phyloP scores from a whole-genome alignment of 2,797 vertebrate species.

The Muscicapa striata region DNA sequence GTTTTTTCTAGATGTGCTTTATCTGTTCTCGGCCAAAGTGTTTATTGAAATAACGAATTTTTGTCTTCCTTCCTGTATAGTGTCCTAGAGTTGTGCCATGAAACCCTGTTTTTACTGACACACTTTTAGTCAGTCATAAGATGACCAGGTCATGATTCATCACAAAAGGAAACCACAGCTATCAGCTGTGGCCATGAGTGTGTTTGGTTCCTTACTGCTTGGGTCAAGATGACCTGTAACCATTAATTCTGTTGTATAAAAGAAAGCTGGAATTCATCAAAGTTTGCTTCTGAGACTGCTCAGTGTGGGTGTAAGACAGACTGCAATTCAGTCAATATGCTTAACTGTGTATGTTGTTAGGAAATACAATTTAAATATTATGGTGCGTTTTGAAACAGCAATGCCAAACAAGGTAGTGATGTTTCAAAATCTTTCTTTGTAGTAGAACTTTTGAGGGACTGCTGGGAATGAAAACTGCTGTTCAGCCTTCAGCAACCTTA shows the following conservation, averaged over 20 bases:
- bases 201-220: not conserved
- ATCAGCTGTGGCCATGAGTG: accelerated
- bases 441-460: not conserved
- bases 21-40: not conserved
- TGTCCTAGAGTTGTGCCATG: not conserved
- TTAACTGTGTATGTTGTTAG: not conserved
- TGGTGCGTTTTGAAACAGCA: not conserved
- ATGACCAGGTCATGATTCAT: not conserved
- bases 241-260: not conserved
- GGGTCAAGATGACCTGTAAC: not conserved
- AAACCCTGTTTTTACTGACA: not conserved
- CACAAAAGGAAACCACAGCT: not conserved
- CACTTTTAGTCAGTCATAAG: not conserved
- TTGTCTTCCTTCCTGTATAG: not conserved
- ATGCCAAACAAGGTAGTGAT: not conserved
- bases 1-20: accelerated
- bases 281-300: not conserved
- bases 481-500: not conserved
- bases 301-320: not conserved
- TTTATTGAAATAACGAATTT: not conserved
- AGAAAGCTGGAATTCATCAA: not conserved
- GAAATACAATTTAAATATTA: not conserved
- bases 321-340: not conserved
- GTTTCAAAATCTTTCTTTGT: not conserved
- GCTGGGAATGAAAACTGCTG: not conserved